phyloP scores from a whole-genome alignment of 2,888 invertebrate species.

The Agonum fuliginosum region DNA sequence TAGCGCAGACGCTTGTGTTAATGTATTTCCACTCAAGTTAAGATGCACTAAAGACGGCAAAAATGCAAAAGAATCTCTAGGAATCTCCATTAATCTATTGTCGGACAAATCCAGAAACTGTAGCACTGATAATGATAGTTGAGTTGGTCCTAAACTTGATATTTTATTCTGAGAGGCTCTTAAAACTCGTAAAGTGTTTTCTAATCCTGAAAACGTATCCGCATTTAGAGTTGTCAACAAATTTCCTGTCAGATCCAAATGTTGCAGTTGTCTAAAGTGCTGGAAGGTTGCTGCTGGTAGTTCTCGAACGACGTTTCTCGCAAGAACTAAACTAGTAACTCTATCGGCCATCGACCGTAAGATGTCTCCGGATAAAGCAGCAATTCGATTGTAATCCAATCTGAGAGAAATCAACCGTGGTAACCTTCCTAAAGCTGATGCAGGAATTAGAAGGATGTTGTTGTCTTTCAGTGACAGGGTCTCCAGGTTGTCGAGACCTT shows the following conservation, averaged over 20 bases:
- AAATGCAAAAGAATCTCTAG: conserved; percentile 80
- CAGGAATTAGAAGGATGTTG: conserved; percentile 89
- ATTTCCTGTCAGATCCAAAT: conserved; percentile 87
- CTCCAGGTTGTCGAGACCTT: conserved; percentile 85
- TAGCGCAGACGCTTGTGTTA: conserved; percentile 78
- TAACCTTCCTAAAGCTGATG: conserved; percentile 86
- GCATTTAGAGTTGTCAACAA: conserved; percentile 82
- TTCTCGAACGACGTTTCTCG: conserved; percentile 91
- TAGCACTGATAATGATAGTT: conserved; percentile 79
- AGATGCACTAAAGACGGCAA: conserved; percentile 81
- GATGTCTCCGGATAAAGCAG: conserved; percentile 87
- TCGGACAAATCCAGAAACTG: conserved; percentile 85
- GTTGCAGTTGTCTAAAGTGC: conserved; percentile 82
- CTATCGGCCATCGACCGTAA: conserved; percentile 83
- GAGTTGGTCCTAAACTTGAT: conserved; percentile 79
- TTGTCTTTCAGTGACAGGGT: conserved; percentile 89
- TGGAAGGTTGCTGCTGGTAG: conserved; percentile 87
- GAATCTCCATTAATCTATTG: conserved; percentile 84
- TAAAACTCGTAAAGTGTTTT: conserved; percentile 82
- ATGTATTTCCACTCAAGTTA: conserved; percentile 83
- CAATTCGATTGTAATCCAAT: conserved; percentile 90
- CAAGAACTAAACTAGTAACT: conserved; percentile 82
- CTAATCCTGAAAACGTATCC: conserved; percentile 85
- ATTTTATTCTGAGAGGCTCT: conserved; percentile 85
- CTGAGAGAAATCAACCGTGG: conserved; percentile 84